Evolutionary conservation across 1,140 invertebrate species (phyloP).

Genomic region (Nylanderia fulva): DNA sequence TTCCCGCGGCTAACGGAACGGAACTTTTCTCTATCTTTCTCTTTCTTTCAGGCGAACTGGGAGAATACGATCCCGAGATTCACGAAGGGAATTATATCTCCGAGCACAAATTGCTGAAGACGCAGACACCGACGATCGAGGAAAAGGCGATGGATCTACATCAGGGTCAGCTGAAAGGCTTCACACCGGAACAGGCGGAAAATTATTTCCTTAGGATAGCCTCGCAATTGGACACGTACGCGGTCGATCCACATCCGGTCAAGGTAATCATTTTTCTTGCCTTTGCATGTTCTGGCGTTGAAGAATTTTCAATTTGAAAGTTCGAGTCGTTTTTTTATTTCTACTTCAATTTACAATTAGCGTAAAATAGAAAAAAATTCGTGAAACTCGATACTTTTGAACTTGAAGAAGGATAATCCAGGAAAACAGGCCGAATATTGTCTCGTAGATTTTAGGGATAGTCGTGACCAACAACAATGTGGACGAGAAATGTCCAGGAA

Average conservation of each 20-base stretch:
- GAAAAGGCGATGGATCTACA: slow-evolving; percentile 96
- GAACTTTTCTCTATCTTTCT: not conserved
- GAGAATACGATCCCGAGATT: slow-evolving; percentile 96
- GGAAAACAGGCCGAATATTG: not conserved
- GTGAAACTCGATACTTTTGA: slow-evolving; percentile 2
- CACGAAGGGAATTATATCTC: slow-evolving; percentile 96
- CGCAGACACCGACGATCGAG: slow-evolving; percentile 96
- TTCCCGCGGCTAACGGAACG: not conserved
- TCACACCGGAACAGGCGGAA: slow-evolving; percentile 92
- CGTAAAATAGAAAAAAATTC: too few relatives aligned
- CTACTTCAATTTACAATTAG: not conserved
- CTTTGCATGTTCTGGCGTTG: slow-evolving; percentile 6
- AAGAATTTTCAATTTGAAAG: slow-evolving; percentile 4
- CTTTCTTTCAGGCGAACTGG: slow-evolving; percentile 93
- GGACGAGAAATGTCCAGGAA: not conserved
- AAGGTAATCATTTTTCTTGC: slow-evolving; percentile 90
- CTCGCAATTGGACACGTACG: slow-evolving; percentile 96
- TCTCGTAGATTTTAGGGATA: not conserved
- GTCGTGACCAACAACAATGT: slow-evolving; percentile 1
- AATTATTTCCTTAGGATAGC: slow-evolving; percentile 95
- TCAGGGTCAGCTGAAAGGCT: slow-evolving; percentile 91
- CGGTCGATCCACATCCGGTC: slow-evolving; percentile 98
- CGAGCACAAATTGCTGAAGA: slow-evolving; percentile 95
- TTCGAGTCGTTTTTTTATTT: not conserved
- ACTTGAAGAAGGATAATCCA: not conserved